These are phyloP conservation scores for Eumacrocentrus americanus DNA, from an alignment of 2,888 invertebrate species.

Conservation along the genomic window DNA sequence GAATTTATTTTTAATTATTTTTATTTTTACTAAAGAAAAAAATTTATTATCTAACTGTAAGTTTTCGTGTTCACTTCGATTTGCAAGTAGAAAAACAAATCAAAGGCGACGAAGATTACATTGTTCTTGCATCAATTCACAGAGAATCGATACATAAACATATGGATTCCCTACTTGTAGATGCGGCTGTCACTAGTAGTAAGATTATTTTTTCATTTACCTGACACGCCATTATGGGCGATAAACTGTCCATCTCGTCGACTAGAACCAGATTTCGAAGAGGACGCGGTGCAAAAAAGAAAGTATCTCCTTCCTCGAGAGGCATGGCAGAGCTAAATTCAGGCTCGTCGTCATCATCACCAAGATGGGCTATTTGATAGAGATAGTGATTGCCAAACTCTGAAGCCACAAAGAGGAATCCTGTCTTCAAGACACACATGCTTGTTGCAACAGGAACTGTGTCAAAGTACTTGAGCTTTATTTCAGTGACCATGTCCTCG, in stretches of 20 bases:
- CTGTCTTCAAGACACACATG: constrained; percentile 98
- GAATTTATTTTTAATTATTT: background rate
- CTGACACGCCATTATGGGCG: constrained; percentile 84
- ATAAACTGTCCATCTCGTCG: constrained; percentile 95
- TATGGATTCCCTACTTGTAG: constrained; percentile 49
- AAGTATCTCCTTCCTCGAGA: constrained; percentile 97
- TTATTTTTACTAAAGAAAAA: background rate
- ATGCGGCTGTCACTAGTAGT: constrained; percentile 34
- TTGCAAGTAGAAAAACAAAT: constrained; percentile 47
- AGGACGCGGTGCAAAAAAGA: constrained; percentile 95
- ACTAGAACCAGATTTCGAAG: constrained; percentile 94
- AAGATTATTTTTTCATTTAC: constrained; percentile 56
- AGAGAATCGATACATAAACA: constrained; percentile 41
- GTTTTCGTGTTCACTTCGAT: constrained; percentile 56
- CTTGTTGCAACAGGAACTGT: constrained; percentile 96
- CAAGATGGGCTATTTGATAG: constrained; percentile 98
- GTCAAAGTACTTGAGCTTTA: constrained; percentile 98
- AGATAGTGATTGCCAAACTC: constrained; percentile 99
- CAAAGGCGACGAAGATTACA: constrained; percentile 56
- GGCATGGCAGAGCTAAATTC: constrained; percentile 99
- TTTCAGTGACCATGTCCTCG: constrained; percentile 98
- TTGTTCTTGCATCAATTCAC: constrained; percentile 51
- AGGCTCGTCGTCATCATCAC: constrained; percentile 98
- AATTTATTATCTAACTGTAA: constrained; percentile 37
- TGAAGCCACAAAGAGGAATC: constrained; percentile 96